A percentile compares a stretch with the other conserved stretches of the same genome.
phyloP scores from a whole-genome alignment of 2,113 vertebrate species.

The Oryzias melastigma region DNA sequence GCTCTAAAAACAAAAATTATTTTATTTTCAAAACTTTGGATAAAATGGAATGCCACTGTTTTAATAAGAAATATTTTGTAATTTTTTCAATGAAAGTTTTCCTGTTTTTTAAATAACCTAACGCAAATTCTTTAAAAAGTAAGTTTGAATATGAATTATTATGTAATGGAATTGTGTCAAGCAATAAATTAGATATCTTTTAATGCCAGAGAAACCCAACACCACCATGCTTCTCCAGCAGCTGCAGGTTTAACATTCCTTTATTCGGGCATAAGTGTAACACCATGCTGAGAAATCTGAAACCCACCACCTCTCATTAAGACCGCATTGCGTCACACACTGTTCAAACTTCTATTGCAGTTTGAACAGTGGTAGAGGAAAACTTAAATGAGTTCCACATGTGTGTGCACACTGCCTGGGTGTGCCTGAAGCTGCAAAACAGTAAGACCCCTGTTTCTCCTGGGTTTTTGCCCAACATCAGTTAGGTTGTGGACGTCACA shows the following conservation, averaged over 20 bases:
- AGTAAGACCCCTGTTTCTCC: slow-evolving; percentile 75
- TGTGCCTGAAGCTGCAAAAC: slow-evolving; percentile 64
- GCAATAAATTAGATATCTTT: too few relatives aligned
- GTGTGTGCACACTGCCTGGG: slow-evolving; percentile 45
- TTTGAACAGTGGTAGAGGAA: slow-evolving; percentile 61
- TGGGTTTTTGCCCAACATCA: slow-evolving; percentile 64
- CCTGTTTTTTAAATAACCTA: too few relatives aligned
- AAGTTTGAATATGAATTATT: too few relatives aligned
- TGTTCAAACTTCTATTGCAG: slow-evolving; percentile 42
- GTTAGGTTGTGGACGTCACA: slow-evolving; percentile 67
- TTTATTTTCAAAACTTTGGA: too few relatives aligned
- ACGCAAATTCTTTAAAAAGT: too few relatives aligned
- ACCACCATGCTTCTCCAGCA: background rate
- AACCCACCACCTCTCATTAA: slow-evolving; percentile 51
- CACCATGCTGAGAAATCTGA: slow-evolving; percentile 33
- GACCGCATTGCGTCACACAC: slow-evolving; percentile 51
- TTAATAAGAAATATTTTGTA: too few relatives aligned
- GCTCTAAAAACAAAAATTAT: too few relatives aligned
- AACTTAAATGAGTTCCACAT: slow-evolving; percentile 71
- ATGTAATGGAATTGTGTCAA: too few relatives aligned
- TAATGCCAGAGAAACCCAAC: background rate
- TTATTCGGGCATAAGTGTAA: background rate
- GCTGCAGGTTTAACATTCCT: slow-evolving; percentile 11
- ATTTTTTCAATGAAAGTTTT: too few relatives aligned
- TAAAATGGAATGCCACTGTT: too few relatives aligned